Evolutionary conservation across 2,797 vertebrate species (phyloP).

Genomic region (Melanotaenia pygmaea): DNA sequence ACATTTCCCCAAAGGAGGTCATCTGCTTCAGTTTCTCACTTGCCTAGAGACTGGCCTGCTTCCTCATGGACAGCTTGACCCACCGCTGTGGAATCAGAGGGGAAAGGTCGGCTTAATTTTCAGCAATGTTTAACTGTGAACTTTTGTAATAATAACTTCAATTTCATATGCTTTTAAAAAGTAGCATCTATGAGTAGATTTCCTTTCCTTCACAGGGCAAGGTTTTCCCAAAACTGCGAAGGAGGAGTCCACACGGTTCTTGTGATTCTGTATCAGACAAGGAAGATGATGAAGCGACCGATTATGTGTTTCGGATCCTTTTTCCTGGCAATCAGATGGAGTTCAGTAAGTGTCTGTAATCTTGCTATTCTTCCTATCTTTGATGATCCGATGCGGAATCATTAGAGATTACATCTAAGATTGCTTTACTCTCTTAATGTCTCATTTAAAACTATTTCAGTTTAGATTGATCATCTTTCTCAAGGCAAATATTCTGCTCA

Average conservation of each 20-base stretch:
- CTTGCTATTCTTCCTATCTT: slow-evolving; percentile 26
- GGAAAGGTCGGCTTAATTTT: slow-evolving; percentile 87
- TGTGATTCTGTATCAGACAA: slow-evolving; percentile 94
- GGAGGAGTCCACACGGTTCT: slow-evolving; percentile 91
- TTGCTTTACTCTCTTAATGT: slow-evolving; percentile 27
- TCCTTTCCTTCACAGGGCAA: slow-evolving; percentile 86
- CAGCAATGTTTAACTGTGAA: not conserved
- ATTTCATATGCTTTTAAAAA: not conserved
- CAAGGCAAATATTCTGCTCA: not conserved
- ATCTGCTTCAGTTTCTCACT: slow-evolving; percentile 96
- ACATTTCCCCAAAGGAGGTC: slow-evolving; percentile 93
- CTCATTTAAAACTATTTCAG: slow-evolving; percentile 20
- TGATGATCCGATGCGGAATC: slow-evolving; percentile 37
- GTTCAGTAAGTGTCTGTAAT: slow-evolving; percentile 86
- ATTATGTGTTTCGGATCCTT: slow-evolving; percentile 97
- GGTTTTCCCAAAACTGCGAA: slow-evolving; percentile 94
- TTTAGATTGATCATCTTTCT: slow-evolving; percentile 32
- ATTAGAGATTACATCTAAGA: slow-evolving; percentile 26
- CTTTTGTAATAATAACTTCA: not conserved
- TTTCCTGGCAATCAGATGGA: slow-evolving; percentile 92
- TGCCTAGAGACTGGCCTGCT: slow-evolving; percentile 97
- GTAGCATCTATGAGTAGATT: not conserved
- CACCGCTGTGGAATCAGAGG: slow-evolving; percentile 96
- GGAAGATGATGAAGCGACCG: slow-evolving; percentile 96
- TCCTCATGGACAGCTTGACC: slow-evolving; percentile 96